Conservation (phyloP, 2,888 invertebrate genomes). For the Caenorhabditis sp. region DNA sequence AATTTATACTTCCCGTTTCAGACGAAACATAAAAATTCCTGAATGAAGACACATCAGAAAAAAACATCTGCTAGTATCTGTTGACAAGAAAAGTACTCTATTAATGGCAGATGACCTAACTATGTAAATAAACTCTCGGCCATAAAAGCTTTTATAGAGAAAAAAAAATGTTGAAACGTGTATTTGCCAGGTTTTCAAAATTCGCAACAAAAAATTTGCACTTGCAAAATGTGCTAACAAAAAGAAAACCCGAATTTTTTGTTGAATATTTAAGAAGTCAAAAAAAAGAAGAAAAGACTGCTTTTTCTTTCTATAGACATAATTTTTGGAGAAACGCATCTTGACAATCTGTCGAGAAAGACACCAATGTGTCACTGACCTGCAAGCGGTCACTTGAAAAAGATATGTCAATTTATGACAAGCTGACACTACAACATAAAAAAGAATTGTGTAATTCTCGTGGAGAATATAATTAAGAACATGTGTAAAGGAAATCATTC, state of each 20-base stretch:
- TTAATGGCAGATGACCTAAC: conserved; percentile 1
- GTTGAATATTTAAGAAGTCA: not conserved
- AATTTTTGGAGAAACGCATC: too few species aligned
- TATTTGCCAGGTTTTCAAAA: too few species aligned
- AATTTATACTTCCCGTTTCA: too few species aligned
- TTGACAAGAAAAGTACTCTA: not conserved
- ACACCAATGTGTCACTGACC: not conserved
- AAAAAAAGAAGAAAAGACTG: not conserved
- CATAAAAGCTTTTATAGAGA: not conserved
- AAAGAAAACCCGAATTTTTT: too few species aligned
- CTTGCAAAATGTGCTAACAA: too few species aligned
- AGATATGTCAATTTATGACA: not conserved
- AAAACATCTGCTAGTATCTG: not conserved
- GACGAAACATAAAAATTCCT: too few species aligned
- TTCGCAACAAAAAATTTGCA: too few species aligned
- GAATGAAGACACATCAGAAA: too few species aligned
- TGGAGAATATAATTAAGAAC: too few species aligned
- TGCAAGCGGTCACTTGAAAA: not conserved
- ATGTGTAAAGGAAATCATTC: too few species aligned
- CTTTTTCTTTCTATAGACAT: not conserved
- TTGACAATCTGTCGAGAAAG: not conserved
- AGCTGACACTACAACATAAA: not conserved
- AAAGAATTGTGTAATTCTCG: not conserved
- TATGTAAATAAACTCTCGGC: not conserved
- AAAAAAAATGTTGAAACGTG: too few species aligned